These are phyloP conservation scores for Scomber colias DNA, from an alignment of 2,113 vertebrate genomes.

Conservation along the genomic window DNA sequence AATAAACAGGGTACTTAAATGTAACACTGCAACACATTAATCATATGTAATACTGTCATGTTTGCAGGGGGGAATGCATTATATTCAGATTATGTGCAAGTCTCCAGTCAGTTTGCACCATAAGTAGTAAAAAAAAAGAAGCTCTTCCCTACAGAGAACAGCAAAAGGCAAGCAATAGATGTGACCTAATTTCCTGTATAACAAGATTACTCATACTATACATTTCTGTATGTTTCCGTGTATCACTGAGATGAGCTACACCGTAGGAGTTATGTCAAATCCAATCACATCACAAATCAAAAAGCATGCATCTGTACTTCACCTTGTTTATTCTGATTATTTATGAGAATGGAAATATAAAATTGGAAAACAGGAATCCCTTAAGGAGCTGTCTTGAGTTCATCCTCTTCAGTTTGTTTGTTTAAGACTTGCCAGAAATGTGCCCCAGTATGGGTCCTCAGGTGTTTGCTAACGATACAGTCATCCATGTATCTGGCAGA, in stretches of 20 bases:
- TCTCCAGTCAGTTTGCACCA: constrained; percentile 15
- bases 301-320: constrained; percentile 28
- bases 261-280: constrained; percentile 17
- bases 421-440: no score
- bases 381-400: no score
- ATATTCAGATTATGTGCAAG: constrained; percentile 26
- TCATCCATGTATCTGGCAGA: no score
- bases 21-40: constrained; percentile 17
- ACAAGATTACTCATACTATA: neutral
- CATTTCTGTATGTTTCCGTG: neutral
- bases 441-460: no score
- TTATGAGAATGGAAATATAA: neutral
- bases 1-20: constrained; percentile 30
- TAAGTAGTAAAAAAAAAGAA: constrained; percentile 5
- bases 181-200: neutral
- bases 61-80: neutral
- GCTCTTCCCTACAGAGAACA: neutral
- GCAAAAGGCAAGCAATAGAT: neutral
- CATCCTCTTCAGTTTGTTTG: no score
- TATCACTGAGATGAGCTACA: constrained; percentile 15
- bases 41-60: constrained; percentile 6
- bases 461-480: no score
- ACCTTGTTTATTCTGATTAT: neutral
- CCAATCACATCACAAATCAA: constrained; percentile 5
- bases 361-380: no score